These are phyloP conservation scores for Acronicta psi DNA, from an alignment of 2,888 invertebrate species.

Conservation along the genomic window DNA sequence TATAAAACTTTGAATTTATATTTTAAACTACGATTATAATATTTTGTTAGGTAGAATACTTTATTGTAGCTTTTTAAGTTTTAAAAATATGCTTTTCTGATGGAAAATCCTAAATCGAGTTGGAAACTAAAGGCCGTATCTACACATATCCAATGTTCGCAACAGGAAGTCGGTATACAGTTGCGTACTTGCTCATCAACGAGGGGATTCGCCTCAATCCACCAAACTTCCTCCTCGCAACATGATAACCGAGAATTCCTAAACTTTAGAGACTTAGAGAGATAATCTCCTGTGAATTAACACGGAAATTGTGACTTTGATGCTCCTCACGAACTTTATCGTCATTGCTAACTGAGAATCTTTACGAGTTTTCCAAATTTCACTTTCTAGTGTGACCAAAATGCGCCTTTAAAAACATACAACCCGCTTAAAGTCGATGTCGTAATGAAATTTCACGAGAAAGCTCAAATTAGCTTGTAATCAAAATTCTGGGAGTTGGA, in stretches of 20 bases:
- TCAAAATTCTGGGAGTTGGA: constrained; percentile 51
- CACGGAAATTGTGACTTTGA: constrained; percentile 70
- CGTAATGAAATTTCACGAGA: constrained; percentile 51
- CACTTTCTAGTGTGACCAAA: constrained; percentile 46
- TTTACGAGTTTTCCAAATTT: constrained; percentile 56
- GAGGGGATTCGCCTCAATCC: constrained; percentile 74
- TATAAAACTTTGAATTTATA: no score
- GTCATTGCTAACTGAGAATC: constrained; percentile 54
- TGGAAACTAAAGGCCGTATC: constrained; percentile 47
- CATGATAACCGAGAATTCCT: constrained; percentile 75
- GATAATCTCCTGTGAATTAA: constrained; percentile 74
- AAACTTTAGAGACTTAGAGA: constrained; percentile 75
- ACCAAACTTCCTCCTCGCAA: constrained; percentile 77
- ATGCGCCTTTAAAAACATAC: constrained; percentile 45
- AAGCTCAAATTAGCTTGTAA: constrained; percentile 55
- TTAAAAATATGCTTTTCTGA: no score
- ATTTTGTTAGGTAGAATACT: no score
- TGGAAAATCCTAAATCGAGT: constrained; percentile 30
- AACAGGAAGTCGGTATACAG: constrained; percentile 69
- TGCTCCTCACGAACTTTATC: constrained; percentile 62
- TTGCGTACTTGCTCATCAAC: constrained; percentile 72
- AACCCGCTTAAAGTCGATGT: constrained; percentile 32
- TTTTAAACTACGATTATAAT: no score
- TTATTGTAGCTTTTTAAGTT: no score
- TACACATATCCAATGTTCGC: constrained; percentile 60